Conservation (phyloP, 2,113 vertebrate species). For the Gadus chalcogrammus region DNA sequence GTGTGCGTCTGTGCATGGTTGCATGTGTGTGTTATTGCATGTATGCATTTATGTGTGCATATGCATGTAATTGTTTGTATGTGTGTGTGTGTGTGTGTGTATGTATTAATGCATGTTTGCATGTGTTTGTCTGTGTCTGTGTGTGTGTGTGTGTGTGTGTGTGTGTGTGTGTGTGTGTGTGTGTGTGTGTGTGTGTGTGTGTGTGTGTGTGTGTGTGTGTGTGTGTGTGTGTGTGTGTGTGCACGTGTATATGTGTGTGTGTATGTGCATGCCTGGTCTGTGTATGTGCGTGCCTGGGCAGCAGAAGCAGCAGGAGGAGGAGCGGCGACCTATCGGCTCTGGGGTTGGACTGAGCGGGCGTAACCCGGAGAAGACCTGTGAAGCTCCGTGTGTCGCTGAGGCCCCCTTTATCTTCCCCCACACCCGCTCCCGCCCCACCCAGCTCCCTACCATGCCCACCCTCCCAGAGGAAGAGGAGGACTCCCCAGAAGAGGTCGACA, state of each 20-base stretch:
- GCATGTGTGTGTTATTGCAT: background rate
- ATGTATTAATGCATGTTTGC: slow-evolving; percentile 12
- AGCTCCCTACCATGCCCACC: slow-evolving; percentile 82
- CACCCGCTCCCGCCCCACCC: slow-evolving; percentile 60
- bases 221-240: background rate
- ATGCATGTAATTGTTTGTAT: background rate
- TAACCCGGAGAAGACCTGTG: slow-evolving; percentile 21
- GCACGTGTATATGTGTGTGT: slow-evolving; percentile 20
- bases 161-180: slow-evolving; percentile 7
- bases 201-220: slow-evolving; percentile 13
- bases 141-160: slow-evolving; percentile 6
- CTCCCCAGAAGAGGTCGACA: slow-evolving; percentile 78
- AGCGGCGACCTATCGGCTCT: slow-evolving; percentile 23
- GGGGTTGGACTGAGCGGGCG: slow-evolving; percentile 12
- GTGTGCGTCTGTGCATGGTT: slow-evolving; percentile 9
- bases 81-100: slow-evolving; percentile 2
- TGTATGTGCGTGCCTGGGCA: background rate
- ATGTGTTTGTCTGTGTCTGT: slow-evolving; percentile 20
- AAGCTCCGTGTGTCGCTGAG: background rate
- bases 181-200: slow-evolving; percentile 20
- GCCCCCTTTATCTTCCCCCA: slow-evolving; percentile 51
- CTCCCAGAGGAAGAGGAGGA: slow-evolving; percentile 89
- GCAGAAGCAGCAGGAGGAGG: slow-evolving; percentile 37
- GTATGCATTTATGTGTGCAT: background rate
- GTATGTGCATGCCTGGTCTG: slow-evolving; percentile 2